A percentile compares a stretch with the other conserved stretches of the same genome.
Conservation (phyloP, 1,140 invertebrate species). For the Pentalonia nigronervosa region DNA sequence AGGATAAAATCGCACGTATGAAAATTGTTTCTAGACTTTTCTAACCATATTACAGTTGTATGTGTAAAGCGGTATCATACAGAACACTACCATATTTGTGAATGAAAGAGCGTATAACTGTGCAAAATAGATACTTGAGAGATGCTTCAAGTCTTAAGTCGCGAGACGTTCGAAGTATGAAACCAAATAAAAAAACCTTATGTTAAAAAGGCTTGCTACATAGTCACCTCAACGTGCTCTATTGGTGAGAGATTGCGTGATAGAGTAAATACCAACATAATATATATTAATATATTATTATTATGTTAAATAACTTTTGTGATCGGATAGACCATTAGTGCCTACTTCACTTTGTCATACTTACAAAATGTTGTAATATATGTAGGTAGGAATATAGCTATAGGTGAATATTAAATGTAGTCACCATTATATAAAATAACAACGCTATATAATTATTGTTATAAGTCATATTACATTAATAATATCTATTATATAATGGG, state of each 20-base stretch:
- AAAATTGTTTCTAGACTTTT: not conserved
- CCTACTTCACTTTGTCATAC: not conserved
- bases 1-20: not conserved
- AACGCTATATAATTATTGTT: no score
- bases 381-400: no score
- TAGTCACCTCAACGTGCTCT: not conserved
- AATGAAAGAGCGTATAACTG: accelerated
- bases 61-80: no score
- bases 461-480: no score
- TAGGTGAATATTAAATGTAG: no score
- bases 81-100: not conserved
- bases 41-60: not conserved
- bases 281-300: not conserved
- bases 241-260: not conserved
- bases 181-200: not conserved
- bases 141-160: not conserved
- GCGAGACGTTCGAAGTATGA: not conserved
- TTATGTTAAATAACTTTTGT: not conserved
- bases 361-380: not conserved
- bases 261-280: not conserved
- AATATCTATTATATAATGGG: not conserved
- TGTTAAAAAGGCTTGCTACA: not conserved
- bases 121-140: not conserved
- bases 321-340: not conserved
- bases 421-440: no score